A percentile compares a stretch with the other conserved stretches of the same genome.
Conservation (phyloP, 2,113 vertebrate species). For the Oplegnathus fasciatus region DNA sequence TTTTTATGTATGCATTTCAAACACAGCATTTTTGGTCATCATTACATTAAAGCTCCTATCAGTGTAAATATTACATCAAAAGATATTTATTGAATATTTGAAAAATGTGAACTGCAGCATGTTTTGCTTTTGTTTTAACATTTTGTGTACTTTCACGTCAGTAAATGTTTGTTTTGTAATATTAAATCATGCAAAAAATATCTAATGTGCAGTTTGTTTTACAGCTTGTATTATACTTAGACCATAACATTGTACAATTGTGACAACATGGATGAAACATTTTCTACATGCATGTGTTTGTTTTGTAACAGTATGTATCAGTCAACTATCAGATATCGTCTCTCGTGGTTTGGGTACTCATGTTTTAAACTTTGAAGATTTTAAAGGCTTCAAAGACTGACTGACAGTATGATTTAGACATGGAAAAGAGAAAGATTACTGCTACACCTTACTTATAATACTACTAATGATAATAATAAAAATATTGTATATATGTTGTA, state of each 20-base stretch:
- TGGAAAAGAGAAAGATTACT: neutral
- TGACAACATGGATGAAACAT: conserved; percentile 12
- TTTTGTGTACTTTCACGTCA: conserved; percentile 13
- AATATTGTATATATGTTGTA: too few relatives aligned
- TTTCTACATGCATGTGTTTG: conserved; percentile 9
- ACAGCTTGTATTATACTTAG: conserved; percentile 3
- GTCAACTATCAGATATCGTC: neutral
- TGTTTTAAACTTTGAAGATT: neutral
- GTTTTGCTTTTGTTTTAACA: conserved; percentile 11
- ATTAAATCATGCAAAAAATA: conserved; percentile 24
- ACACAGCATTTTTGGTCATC: neutral
- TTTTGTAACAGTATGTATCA: neutral
- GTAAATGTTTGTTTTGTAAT: conserved; percentile 22
- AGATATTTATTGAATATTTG: conserved; percentile 25
- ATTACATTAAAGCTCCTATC: neutral
- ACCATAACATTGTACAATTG: conserved; percentile 23
- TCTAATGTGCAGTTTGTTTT: conserved; percentile 27
- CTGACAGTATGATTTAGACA: neutral
- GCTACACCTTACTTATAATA: neutral
- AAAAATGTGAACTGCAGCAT: conserved; percentile 27
- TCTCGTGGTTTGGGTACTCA: neutral
- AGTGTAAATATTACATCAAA: conserved; percentile 29
- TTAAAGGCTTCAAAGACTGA: neutral
- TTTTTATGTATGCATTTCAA: neutral
- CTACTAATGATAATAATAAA: too few relatives aligned